A percentile compares a stretch with the other conserved stretches of the same genome.
Conservation (phyloP, 2,888 invertebrate species). For the Scaeva pyrastri region DNA sequence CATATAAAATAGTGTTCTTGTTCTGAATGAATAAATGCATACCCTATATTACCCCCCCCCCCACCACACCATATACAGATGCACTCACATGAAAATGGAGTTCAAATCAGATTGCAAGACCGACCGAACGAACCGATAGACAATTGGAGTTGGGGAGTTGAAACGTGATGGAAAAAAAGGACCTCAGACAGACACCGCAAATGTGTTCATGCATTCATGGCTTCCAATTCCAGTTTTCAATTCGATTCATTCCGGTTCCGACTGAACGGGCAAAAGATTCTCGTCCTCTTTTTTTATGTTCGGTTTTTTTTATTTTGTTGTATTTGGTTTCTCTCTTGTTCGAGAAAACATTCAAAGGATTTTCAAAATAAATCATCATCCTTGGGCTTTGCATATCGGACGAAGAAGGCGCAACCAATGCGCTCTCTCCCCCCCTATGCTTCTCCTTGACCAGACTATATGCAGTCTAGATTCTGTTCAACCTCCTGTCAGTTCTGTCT, state of each 20-base stretch:
- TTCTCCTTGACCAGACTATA: neutral
- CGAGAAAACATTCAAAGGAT: conserved; percentile 65
- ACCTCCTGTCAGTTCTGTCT: conserved; percentile 15
- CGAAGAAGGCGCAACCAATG: neutral
- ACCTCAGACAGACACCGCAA: conserved; percentile 57
- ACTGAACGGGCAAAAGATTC: conserved; percentile 51
- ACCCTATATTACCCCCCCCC: too few relatives aligned
- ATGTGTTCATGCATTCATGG: conserved; percentile 69
- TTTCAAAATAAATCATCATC: conserved; percentile 73
- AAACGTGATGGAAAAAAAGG: neutral
- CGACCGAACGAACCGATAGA: neutral
- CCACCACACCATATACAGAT: neutral
- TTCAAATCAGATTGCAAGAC: conserved; percentile 16
- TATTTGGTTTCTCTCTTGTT: neutral
- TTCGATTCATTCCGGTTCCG: conserved; percentile 47
- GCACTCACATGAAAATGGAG: conserved; percentile 7
- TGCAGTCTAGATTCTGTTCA: neutral
- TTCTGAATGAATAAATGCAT: too few relatives aligned
- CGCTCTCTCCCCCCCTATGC: too few relatives aligned
- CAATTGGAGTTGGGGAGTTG: conserved; percentile 6
- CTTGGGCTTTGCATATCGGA: conserved; percentile 1
- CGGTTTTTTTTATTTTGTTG: neutral
- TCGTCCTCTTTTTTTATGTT: conserved; percentile 17
- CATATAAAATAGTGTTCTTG: neutral
- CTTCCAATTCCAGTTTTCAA: conserved; percentile 63